Percentiles rank a stretch among this genome's conserved stretches.
These are phyloP conservation scores for Agrypnus murinus DNA, from an alignment of 2,888 invertebrate species.

Conservation along the genomic window DNA sequence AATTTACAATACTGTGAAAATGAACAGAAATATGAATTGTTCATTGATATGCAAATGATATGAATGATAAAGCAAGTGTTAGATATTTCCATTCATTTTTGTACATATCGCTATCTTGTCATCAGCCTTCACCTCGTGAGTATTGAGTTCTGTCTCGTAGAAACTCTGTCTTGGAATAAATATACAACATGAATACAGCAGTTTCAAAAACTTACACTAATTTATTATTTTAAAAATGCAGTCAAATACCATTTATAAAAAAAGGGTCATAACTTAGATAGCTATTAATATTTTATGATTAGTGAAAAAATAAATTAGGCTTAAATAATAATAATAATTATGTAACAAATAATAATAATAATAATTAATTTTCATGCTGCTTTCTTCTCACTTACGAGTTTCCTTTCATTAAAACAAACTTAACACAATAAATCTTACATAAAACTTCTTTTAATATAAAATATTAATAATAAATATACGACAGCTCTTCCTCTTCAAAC, in stretches of 20 bases:
- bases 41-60: background rate
- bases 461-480: constrained; percentile 66
- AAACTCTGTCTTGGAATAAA: constrained; percentile 59
- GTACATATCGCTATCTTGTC: constrained; percentile 27
- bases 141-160: constrained; percentile 64
- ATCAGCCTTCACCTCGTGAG: constrained; percentile 70
- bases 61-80: background rate
- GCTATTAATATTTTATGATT: constrained; percentile 27
- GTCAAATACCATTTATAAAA: constrained; percentile 44
- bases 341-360: constrained; percentile 2
- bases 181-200: constrained; percentile 48
- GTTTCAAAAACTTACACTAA: constrained; percentile 37
- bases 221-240: constrained; percentile 50
- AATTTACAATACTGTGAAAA: constrained; percentile 38
- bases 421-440: constrained; percentile 40
- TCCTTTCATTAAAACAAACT: constrained; percentile 16
- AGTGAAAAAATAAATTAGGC: constrained; percentile 50
- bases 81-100: constrained; percentile 38
- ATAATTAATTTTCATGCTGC: constrained; percentile 30
- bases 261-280: constrained; percentile 34
- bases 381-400: constrained; percentile 25
- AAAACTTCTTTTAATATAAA: constrained; percentile 31
- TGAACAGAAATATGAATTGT: constrained; percentile 19
- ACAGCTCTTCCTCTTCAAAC: constrained; percentile 61
- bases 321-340: constrained; percentile 41